phyloP scores from a whole-genome alignment of 30 jellyfish, hydroid and myxozoan species.

The Chrysaora quinquecirrha region DNA sequence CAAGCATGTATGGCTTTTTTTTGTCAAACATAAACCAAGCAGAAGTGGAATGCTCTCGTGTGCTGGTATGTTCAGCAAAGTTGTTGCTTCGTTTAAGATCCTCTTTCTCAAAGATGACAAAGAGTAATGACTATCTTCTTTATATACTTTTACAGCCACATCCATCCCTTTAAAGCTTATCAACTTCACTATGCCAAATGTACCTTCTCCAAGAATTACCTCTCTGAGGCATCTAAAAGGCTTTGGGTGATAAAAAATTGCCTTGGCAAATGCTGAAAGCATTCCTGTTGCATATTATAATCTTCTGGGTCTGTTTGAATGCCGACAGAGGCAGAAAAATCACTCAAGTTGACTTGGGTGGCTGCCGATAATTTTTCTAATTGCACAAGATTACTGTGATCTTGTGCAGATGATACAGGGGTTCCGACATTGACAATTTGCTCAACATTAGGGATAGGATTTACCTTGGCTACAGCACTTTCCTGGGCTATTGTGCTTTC shows the following conservation, averaged over 20 bases:
- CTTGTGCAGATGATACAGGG: too few relatives aligned
- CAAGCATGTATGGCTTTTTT: neutral
- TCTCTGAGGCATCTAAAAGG: neutral
- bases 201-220: neutral
- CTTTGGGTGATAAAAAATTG: neutral
- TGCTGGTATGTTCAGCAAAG: neutral
- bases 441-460: too few relatives aligned
- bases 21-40: neutral
- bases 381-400: neutral
- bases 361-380: neutral
- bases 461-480: too few relatives aligned
- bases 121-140: neutral
- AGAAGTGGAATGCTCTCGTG: neutral
- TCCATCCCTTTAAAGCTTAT: neutral
- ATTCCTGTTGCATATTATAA: neutral
- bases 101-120: neutral
- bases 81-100: neutral
- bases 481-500: too few relatives aligned
- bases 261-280: neutral
- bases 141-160: neutral
- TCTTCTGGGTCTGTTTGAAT: neutral
- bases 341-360: neutral
- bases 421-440: too few relatives aligned
- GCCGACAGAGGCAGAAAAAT: neutral
- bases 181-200: neutral